A percentile compares a stretch with the other conserved stretches of the same genome.
Conservation (phyloP, 2,797 vertebrate species). For the Poeciliopsis infans region DNA sequence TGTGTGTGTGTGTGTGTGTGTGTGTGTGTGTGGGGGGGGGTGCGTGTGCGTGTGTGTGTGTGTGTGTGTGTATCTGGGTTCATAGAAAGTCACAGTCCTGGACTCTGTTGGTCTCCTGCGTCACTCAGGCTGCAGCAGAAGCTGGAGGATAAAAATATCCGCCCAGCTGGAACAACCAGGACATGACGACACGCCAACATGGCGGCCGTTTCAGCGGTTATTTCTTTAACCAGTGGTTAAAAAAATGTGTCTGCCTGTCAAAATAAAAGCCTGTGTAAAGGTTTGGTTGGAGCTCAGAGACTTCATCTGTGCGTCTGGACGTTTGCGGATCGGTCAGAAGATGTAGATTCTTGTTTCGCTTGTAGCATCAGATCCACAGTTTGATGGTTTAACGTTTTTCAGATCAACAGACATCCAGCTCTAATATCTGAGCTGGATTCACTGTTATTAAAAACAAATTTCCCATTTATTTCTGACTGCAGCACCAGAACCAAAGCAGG, state of each 20-base stretch:
- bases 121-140: neutral
- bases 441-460: too few species aligned
- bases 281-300: neutral
- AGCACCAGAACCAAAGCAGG: too few species aligned
- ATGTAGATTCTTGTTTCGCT: neutral
- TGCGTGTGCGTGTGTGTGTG: too few species aligned
- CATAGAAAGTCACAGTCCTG: neutral
- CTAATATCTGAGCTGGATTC: neutral
- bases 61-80: neutral
- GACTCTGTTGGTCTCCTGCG: neutral
- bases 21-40: too few species aligned
- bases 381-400: neutral
- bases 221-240: too few species aligned
- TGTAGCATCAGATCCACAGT: neutral
- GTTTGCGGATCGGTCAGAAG: neutral
- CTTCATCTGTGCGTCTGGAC: neutral
- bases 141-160: slow-evolving; percentile 1
- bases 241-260: neutral
- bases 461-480: too few species aligned
- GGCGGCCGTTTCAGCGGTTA: too few species aligned
- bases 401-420: neutral
- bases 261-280: neutral
- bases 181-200: neutral
- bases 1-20: too few species aligned
- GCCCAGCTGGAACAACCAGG: neutral